Conservation (phyloP, 2,797 vertebrate genomes). For the Morus bassanus region DNA sequence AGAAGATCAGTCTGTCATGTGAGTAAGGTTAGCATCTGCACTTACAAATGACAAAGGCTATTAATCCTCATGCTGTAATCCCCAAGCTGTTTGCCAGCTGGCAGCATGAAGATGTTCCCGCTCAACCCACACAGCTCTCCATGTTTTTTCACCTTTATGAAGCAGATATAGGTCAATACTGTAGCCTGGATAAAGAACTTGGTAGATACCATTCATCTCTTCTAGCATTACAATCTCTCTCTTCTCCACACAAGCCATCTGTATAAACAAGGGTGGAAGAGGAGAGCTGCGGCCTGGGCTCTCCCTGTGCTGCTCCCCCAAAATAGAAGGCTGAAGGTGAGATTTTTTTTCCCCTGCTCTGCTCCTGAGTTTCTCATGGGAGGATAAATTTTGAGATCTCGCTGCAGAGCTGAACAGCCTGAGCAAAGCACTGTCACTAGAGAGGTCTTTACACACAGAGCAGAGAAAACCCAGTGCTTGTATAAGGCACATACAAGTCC, state of each 20-base stretch:
- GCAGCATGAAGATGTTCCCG: slow-evolving; percentile 57
- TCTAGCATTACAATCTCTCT: background rate
- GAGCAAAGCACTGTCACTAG: background rate
- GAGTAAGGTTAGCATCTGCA: slow-evolving; percentile 68
- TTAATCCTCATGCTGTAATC: slow-evolving; percentile 69
- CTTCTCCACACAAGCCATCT: background rate
- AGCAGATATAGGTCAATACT: slow-evolving; percentile 58
- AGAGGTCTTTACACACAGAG: background rate
- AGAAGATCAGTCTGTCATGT: slow-evolving; percentile 67
- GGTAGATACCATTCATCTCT: slow-evolving; percentile 34
- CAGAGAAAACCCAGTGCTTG: background rate
- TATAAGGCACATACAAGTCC: background rate
- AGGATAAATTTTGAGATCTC: background rate
- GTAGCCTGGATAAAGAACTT: slow-evolving; percentile 11
- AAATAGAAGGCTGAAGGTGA: background rate
- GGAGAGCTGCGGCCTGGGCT: background rate
- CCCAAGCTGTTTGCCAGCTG: slow-evolving; percentile 67
- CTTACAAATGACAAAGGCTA: slow-evolving; percentile 69
- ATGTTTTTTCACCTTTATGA: slow-evolving; percentile 62
- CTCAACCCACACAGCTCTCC: slow-evolving; percentile 47
- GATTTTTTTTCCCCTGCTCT: background rate
- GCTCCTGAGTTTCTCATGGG: background rate
- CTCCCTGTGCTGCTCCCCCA: background rate
- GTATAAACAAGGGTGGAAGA: background rate
- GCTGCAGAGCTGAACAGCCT: background rate